Base-by-base conservation (phyloP, 92 coral and sea anemone genomes). In the Actinernus sp. region DNA sequence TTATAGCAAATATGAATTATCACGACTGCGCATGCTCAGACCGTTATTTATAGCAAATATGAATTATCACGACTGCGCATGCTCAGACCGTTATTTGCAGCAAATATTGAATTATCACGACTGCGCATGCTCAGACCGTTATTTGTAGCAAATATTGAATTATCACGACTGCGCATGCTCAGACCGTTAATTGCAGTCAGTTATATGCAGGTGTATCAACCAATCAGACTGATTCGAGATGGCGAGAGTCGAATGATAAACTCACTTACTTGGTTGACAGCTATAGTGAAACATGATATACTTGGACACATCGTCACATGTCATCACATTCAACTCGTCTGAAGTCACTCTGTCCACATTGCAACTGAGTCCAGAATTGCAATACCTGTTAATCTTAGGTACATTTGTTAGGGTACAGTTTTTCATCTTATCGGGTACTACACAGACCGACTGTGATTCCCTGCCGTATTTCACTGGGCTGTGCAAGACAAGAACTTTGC, bases 221-320 rank as follows among this genome's bases (percentile, higher is more conserved):
- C n/a, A n/a, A n/a, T n/a, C n/a, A n/a, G n/a, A n/a, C n/a, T n/a
- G n/a, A n/a, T n/a, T 37, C 9, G 43, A 37, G 8, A n/a, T 37
- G 43, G n/a, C n/a, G n/a, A 37, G n/a, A 37, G 8, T 7, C 8
- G 9, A 37, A 8, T 7, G n/a, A 37, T n/a, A n/a, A n/a, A n/a
- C n/a, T 8, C 33, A 29, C 84, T 75, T 60, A 83, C 89, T 14
- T 52, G 19, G 34, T 49, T 83, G 89, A 27, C 89, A 83, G 58
- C 89, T 83, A 54, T 83, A 79, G 19, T 49, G 37, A 32, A 83
- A 36, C 13, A 45, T 49, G n/a, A 83, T 41, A 20, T 68, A 47
- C 37, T 68, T 83, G 9, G 30, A 34, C 9, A 34, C 57, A 0
- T 32, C 73, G 6, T 55, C 46, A 52, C 89, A 75, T 14, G 14